Conservation (phyloP, 2,888 invertebrate species). For the Lordiphosa andalusiaca region DNA sequence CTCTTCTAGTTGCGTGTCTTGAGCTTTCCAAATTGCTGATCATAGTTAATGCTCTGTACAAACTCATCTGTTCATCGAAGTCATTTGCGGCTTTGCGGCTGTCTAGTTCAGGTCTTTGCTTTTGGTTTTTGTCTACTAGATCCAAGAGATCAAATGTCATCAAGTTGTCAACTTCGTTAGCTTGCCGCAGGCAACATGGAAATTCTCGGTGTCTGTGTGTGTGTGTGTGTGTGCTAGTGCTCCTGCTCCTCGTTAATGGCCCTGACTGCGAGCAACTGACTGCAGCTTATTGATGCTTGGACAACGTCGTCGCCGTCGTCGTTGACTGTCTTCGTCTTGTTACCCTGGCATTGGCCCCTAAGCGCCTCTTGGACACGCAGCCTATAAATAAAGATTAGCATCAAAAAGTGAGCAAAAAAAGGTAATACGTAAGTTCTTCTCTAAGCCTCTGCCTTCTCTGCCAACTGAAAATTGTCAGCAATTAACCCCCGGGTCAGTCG, state of each 20-base stretch:
- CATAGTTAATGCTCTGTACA: conserved; percentile 28
- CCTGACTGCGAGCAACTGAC: conserved; percentile 35
- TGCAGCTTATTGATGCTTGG: conserved; percentile 65
- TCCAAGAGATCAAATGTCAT: conserved; percentile 75
- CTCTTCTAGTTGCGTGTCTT: conserved; percentile 37
- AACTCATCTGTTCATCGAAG: conserved; percentile 55
- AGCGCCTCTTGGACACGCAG: conserved; percentile 45
- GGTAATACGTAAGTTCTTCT: conserved; percentile 24
- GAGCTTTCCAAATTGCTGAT: conserved; percentile 40
- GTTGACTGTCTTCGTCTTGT: conserved; percentile 55
- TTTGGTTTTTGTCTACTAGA: conserved; percentile 10
- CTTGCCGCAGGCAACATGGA: conserved; percentile 51
- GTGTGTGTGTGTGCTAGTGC: background rate
- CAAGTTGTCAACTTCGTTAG: conserved; percentile 78
- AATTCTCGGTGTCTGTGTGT: conserved; percentile 5
- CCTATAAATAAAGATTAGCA: conserved; percentile 73
- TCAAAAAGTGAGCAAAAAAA: conserved; percentile 52
- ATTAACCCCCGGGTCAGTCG: conserved; percentile 64
- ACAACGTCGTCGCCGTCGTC: conserved; percentile 17
- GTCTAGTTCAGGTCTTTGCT: conserved; percentile 2
- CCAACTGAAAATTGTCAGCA: conserved; percentile 65
- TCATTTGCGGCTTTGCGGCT: conserved; percentile 40
- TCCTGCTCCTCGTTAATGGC: conserved; percentile 18
- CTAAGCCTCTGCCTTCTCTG: conserved; percentile 34
- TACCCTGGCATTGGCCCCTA: conserved; percentile 45